Base-by-base conservation (phyloP, 2,888 invertebrate genomes). In the Sphecodes monilicornis region DNA sequence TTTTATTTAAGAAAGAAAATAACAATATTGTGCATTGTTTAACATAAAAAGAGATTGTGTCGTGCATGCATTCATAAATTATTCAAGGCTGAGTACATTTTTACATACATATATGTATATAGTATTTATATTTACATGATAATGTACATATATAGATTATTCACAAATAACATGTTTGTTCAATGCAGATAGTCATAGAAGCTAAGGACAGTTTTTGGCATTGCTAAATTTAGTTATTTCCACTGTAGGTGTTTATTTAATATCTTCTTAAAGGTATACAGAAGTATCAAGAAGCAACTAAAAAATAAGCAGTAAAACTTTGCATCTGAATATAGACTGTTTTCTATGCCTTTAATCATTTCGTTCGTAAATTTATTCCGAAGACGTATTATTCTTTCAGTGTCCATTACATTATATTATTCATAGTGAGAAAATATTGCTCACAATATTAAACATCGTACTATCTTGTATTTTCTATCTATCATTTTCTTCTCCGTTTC, bases 111-210 rank as follows among this genome's bases (percentile, higher is more conserved):
- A 36, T 66, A 66, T 66, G 36, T 88, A 88, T 90, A 87, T 91
- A 89, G 80, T 79, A 89, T 90, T 89, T 92, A 89, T 93, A 94
- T 94, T 93, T 94, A 93, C 93, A 94, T 90, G 90, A 93, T 92
- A 92, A 93, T 93, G 86, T 93, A 94, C 92, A 93, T 86, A 36
- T 88, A 88, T 90, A 86, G 87, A 88, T 82, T 88, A 89, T 90
- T 90, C 86, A 90, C 78, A 89, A 86, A 86, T 84, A 86, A 82
- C 75, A 75, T 85, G 83, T 80, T 78, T 79, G 76, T 69, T 29
- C 41, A 76, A 76, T 74, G 76, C 72, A 82, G 73, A 81, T 75
- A 71, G 54, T 57, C 54, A 72, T 73, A 71, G 54, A 81, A 80
- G 64, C 71, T 80, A 78, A 72, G 71, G 79, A 82, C 69, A 86